Evolutionary conservation across 2,888 invertebrate genomes (phyloP), one percentile per base, ranked within the genome.

Genomic region (Sinopyrophorus schimmeli): DNA sequence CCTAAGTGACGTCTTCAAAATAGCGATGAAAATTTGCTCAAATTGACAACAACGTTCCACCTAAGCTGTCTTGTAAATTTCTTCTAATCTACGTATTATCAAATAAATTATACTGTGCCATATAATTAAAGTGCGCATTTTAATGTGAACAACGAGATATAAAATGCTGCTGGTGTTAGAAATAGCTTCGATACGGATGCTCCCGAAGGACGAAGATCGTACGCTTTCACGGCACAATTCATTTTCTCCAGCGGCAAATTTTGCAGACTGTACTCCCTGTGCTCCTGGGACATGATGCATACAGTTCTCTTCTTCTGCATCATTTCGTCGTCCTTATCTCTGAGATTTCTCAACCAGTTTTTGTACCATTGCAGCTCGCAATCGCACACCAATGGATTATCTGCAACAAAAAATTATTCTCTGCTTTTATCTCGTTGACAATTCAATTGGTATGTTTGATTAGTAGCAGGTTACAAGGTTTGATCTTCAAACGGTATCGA

Each of bases 281-380:
- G 89, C 67, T 91, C 90, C 60, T 79, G 77, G 27, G 78, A 76
- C 89, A 91, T 89, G 54, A 84, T 86, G 74, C 91, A 92, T 31
- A 89, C 79, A 2, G 89, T 89, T 43, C 87, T 81, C 68, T 90
- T 91, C 77, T 90, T 90, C 65, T 88, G 87, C 81, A 89, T 89
- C 84, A 88, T 85, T 70, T 91, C 90, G 71, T 90, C 91, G 65
- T 91, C 90, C 54, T 87, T 84, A 71, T 89, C 87, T 39, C 86
- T 82, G 14, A 89, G 77, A 49, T 84, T 86, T 52, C 84, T 80
- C 62, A 92, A 72, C 85, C 92, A 89, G 40, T 83, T 84, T 48
- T 87, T 84, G 73, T 92, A 91, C 93, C 94, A 94, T 37, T 84
- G 83, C 59, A 94, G 76, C 63, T 92, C 89, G 69, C 93, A 94